These are phyloP conservation scores for Diachrysia chrysitis DNA, from an alignment of 2,888 invertebrate genomes.

Conservation along the genomic window DNA sequence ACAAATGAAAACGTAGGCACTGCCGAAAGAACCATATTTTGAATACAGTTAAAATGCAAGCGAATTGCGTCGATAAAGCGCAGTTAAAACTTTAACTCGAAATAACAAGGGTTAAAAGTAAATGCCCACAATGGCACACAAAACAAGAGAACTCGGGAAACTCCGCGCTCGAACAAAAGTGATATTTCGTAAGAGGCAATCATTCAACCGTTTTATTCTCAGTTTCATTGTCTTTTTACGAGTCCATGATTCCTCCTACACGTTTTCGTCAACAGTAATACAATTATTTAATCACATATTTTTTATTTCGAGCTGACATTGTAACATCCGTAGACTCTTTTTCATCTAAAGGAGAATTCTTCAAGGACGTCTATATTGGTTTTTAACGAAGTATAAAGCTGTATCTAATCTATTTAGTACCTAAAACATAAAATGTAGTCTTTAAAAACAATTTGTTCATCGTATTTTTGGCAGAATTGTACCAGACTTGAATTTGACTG, in stretches of 20 bases:
- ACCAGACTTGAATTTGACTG: too few relatives aligned
- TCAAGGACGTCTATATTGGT: neutral
- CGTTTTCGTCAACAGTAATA: slow-evolving; percentile 51
- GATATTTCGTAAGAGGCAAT: slow-evolving; percentile 59
- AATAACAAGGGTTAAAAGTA: slow-evolving; percentile 37
- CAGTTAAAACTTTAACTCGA: slow-evolving; percentile 21
- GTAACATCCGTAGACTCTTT: neutral
- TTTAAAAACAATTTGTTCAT: too few relatives aligned
- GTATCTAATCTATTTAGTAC: too few relatives aligned
- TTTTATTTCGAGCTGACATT: slow-evolving; percentile 29
- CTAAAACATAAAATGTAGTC: too few relatives aligned
- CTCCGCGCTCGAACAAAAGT: slow-evolving; percentile 57
- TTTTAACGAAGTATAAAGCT: too few relatives aligned
- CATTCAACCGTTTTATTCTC: slow-evolving; percentile 58
- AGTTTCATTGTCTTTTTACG: slow-evolving; percentile 52
- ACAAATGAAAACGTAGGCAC: too few relatives aligned
- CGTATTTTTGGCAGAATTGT: neutral
- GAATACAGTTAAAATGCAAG: slow-evolving; percentile 3
- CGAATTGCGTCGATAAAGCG: slow-evolving; percentile 28
- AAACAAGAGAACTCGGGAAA: slow-evolving; percentile 48
- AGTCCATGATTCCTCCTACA: slow-evolving; percentile 52
- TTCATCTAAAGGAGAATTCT: neutral
- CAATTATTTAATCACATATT: slow-evolving; percentile 42
- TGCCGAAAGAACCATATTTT: too few relatives aligned
- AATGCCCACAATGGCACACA: slow-evolving; percentile 53